A percentile compares a stretch with the other conserved stretches of the same genome.
Conservation (phyloP, 2,797 vertebrate species). For the Rhinatrema bivittatum region DNA sequence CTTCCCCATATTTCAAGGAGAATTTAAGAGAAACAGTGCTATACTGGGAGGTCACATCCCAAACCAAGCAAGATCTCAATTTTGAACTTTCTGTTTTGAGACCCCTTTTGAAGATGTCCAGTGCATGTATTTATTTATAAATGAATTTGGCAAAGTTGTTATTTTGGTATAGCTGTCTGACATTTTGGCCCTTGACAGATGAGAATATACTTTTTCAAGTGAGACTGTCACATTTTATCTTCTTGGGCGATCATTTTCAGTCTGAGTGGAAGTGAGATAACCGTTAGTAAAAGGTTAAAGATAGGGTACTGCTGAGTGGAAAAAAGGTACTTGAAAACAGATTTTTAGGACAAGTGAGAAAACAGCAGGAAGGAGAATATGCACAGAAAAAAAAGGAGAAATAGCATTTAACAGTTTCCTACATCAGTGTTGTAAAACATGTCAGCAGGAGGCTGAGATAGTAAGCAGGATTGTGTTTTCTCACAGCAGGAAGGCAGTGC, state of each 20-base stretch:
- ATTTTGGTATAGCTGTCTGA: constrained; percentile 13
- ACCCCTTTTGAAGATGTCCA: too few relatives aligned
- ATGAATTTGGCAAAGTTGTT: neutral
- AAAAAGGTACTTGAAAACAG: constrained; percentile 19
- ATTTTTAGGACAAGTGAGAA: constrained; percentile 19
- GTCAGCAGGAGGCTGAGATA: constrained; percentile 29
- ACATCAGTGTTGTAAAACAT: constrained; percentile 36
- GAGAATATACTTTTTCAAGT: constrained; percentile 19
- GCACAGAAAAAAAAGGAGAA: constrained; percentile 13
- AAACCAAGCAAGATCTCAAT: too few relatives aligned
- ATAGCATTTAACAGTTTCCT: constrained; percentile 42
- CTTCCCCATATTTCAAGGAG: too few relatives aligned
- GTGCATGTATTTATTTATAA: fast-evolving
- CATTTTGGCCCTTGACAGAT: constrained; percentile 34
- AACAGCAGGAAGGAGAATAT: constrained; percentile 30
- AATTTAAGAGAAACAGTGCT: too few relatives aligned
- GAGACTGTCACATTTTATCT: constrained; percentile 16
- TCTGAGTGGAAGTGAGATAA: constrained; percentile 42
- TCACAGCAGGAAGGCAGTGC: constrained; percentile 20
- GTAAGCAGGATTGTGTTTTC: constrained; percentile 13
- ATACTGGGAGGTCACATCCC: too few relatives aligned
- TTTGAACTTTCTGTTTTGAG: too few relatives aligned
- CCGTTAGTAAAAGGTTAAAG: constrained; percentile 37
- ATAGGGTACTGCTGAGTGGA: constrained; percentile 30
- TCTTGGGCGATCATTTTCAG: constrained; percentile 44